Conservation (phyloP, 2,113 vertebrate species). For the Myotis yumanensis region DNA sequence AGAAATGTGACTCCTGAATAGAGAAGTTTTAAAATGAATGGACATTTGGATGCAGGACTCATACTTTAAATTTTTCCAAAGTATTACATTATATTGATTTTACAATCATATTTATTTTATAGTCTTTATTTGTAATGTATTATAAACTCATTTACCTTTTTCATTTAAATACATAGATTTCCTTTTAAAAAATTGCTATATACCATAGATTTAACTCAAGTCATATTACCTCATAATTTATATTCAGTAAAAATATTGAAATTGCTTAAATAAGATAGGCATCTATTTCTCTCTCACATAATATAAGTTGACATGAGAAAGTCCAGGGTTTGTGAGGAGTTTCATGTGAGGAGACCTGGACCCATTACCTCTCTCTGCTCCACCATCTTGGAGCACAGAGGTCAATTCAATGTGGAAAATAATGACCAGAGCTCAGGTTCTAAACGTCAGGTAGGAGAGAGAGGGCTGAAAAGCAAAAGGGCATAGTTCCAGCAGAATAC, state of each 20-base stretch:
- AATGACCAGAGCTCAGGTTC: background rate
- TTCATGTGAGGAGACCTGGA: background rate
- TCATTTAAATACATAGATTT: background rate
- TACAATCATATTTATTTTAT: conserved; percentile 10
- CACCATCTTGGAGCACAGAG: background rate
- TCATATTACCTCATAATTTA: background rate
- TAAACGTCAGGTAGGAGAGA: background rate
- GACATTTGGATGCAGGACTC: background rate
- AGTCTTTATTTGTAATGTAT: background rate
- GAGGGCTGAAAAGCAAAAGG: background rate
- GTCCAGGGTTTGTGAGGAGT: background rate
- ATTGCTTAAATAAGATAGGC: background rate
- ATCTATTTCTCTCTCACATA: background rate
- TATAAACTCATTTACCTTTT: background rate
- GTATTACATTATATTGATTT: background rate
- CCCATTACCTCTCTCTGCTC: background rate
- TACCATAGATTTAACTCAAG: background rate
- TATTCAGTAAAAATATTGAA: background rate
- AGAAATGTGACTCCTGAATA: background rate
- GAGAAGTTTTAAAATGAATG: background rate
- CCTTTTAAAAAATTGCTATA: background rate
- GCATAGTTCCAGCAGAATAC: background rate
- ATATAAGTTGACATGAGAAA: background rate
- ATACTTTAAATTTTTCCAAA: background rate
- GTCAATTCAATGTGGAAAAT: background rate